Percentiles rank a stretch among this genome's conserved stretches.
These are phyloP conservation scores for Mionectes macconnelli DNA, from an alignment of 2,113 vertebrate species.

Conservation along the genomic window DNA sequence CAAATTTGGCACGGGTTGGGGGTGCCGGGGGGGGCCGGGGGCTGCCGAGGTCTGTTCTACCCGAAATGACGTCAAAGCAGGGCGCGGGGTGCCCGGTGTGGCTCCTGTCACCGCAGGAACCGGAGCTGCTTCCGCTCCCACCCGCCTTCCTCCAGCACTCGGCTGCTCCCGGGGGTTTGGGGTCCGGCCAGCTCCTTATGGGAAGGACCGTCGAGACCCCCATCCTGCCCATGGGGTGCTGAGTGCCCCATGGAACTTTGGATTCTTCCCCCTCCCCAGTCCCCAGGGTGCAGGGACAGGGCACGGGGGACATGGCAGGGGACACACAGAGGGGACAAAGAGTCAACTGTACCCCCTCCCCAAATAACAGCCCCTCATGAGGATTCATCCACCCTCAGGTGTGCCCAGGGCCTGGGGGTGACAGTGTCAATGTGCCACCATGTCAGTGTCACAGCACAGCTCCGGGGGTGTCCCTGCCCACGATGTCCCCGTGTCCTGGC, in stretches of 20 bases:
- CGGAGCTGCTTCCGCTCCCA: not conserved
- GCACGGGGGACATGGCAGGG: not conserved
- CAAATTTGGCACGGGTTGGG: conserved; percentile 7
- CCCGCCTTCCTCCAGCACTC: not conserved
- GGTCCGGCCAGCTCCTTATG: not conserved
- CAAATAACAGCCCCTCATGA: not conserved
- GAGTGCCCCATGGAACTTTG: fast-evolving
- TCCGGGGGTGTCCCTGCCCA: not conserved
- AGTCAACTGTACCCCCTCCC: not conserved
- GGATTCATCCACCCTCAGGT: fast-evolving
- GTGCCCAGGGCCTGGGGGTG: not conserved
- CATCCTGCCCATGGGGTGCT: not conserved
- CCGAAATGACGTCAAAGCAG: conserved; percentile 42
- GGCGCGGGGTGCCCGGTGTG: not conserved
- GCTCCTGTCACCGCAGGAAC: conserved; percentile 9
- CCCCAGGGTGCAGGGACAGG: not conserved
- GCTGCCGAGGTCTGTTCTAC: not conserved
- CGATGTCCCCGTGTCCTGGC: not conserved
- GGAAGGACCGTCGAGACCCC: not conserved
- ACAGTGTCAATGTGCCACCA: not conserved
- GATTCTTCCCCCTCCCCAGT: fast-evolving
- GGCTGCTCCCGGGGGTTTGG: not conserved
- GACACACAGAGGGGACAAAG: fast-evolving
- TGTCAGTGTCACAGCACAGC: not conserved
- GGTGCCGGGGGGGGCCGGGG: not conserved